Evolutionary conservation across 2,888 invertebrate species (phyloP), one percentile per base, ranked within the genome.

Genomic region (Sesia bembeciformis): DNA sequence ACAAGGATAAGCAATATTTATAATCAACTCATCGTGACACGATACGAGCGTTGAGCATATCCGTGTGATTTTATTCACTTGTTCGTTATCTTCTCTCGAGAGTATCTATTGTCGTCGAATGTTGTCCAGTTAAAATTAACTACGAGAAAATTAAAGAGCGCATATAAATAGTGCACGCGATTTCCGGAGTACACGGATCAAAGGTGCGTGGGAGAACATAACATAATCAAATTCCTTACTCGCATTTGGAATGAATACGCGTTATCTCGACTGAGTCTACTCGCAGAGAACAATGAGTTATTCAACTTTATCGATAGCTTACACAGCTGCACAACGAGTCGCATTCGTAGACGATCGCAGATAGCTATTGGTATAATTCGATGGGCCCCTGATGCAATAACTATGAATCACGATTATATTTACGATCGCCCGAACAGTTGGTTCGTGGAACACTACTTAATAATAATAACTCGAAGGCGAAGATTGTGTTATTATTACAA

Each of bases 271-370:
- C 50, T 50, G 38, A 50, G 59, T 53, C 53, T 60, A 46, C 23
- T 8, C n/a, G 46, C 8, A n/a, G 46, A 66, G 72, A 80, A 79
- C 79, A 81, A 80, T 76, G 74, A 72, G 69, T 75, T 79, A 77
- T 78, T 81, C 68, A 76, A 65, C 67, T 70, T 77, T 78, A 79
- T 78, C 81, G 68, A 74, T 74, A 6, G 46, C 46, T 46, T 46
- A 46, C 46, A 46, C 81, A 84, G 81, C 80, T 83, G 82, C 71
- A 65, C 57, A 62, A 56, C 53, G 46, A 46, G 46, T 46, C 46
- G 46, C 61, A 63, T 58, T 61, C 64, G 67, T 63, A 66, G 67
- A 70, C 70, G 62, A 67, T 72, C 68, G 46, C 23, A 46, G 46
- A 53, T 42, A 42, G 46, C 46, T n/a, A 46, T 46, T 46, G 8